Conservation (phyloP, 2,113 vertebrate genomes). For the Entomyzon cyanotis region DNA sequence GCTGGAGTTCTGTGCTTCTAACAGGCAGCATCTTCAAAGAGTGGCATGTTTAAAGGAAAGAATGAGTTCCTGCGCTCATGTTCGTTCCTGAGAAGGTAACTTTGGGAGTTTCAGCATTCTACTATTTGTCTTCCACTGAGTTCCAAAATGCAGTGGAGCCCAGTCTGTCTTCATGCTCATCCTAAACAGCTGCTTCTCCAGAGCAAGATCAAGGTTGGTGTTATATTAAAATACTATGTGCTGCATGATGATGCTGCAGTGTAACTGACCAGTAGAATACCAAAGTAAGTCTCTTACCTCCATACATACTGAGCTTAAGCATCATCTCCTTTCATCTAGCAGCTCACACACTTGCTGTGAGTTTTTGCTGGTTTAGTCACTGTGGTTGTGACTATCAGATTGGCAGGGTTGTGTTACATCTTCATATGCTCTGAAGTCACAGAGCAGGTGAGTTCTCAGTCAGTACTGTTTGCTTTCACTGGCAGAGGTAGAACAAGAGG, state of each 20-base stretch:
- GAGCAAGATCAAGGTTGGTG: neutral
- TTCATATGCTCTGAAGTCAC: neutral
- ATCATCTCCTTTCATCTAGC: rapidly evolving
- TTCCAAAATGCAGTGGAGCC: neutral
- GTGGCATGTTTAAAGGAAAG: neutral
- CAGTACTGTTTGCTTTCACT: neutral
- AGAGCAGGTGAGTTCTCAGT: neutral
- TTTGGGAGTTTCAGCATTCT: neutral
- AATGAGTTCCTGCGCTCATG: neutral
- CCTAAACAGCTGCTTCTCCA: neutral
- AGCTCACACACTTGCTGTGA: neutral
- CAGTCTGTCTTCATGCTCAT: neutral
- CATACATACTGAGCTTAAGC: neutral
- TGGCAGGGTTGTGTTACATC: neutral
- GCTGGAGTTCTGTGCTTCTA: neutral
- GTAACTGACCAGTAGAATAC: neutral
- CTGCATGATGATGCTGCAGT: neutral
- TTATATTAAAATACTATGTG: neutral
- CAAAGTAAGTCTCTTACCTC: neutral
- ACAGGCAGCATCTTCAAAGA: neutral
- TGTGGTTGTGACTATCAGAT: neutral
- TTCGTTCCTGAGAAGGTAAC: neutral
- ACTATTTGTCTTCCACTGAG: neutral
- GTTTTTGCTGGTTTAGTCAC: neutral
- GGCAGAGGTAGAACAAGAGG: neutral